phyloP scores from a whole-genome alignment of 1,140 invertebrate species.

The Cotesia glomerata region DNA sequence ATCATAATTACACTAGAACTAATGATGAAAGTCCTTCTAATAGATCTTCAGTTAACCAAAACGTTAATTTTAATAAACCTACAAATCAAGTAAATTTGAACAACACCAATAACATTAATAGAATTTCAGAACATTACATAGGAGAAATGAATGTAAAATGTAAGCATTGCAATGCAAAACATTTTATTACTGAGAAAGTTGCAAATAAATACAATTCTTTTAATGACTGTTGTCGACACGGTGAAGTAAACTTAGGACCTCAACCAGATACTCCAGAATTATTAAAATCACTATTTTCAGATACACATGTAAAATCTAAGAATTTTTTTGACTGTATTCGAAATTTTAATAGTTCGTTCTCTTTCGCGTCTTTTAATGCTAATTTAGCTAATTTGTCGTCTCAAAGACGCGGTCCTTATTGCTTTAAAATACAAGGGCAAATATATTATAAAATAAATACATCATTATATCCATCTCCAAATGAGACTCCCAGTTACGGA shows the following conservation, averaged over 20 bases:
- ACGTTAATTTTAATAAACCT: no score
- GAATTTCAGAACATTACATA: constrained; percentile 1
- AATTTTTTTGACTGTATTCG: constrained; percentile 19
- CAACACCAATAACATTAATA: not conserved
- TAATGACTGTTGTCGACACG: constrained; percentile 10
- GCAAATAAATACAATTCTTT: constrained; percentile 12
- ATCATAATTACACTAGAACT: no score
- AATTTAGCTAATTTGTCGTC: constrained; percentile 13
- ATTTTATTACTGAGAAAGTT: not conserved
- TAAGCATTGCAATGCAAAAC: constrained; percentile 10
- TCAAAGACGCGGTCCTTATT: not conserved
- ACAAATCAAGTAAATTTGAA: no score
- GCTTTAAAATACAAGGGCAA: constrained; percentile 15
- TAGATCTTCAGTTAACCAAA: no score
- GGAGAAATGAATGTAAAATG: constrained; percentile 2
- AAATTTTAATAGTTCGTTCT: constrained; percentile 12
- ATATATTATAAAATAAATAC: constrained; percentile 4
- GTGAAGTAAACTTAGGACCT: not conserved
- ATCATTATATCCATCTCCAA: not conserved
- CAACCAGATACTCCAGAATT: not conserved
- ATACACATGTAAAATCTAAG: constrained; percentile 4
- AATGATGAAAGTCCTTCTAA: no score
- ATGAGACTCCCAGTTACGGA: constrained; percentile 10
- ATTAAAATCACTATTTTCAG: not conserved
- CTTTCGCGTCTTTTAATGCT: constrained; percentile 17